Base-by-base conservation (phyloP, 1,140 invertebrate genomes). In the Drosophila arizonae region DNA sequence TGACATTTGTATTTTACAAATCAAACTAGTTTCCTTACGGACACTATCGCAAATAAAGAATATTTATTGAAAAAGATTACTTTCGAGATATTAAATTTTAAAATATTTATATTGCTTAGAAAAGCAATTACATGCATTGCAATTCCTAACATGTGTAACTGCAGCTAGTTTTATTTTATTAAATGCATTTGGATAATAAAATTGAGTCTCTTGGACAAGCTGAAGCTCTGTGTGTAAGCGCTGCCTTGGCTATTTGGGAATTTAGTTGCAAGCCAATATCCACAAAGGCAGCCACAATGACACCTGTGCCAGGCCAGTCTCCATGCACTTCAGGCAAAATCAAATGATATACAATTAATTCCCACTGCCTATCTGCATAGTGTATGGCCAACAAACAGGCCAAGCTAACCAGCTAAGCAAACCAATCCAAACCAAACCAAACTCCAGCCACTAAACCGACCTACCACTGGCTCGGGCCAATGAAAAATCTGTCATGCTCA, bases 401-500 rank as follows among this genome's bases (percentile, higher is more conserved):
- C 46, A 41, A 54, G 50, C 24, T 61, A 72, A 39, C 78, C 62
- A 64, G 45, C 54, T 28, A 55, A 6, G 26, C 26, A 24, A 17
- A 66, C 28, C 56, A 58, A 67, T 54, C 21, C 21, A 24, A 24
- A 2, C 21, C 21, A 24, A 24, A 24, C 21, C 21, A 3, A 24
- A 1, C 21, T 1, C 70, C 70, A 55, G 21, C 48, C 52, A 51
- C n/a, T 3, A 24, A 24, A 2, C 66, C 58, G 33, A 51, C 41
- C 36, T 36, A 41, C 41, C 36, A 43, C 13, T 39, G 43, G 17
- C 69, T 52, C 24, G 36, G 52, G 43, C 66, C 80, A 73, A 82
- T 82, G 82, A 82, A 88, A 88, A 88, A 87, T 87, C 82, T 87
- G 82, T 82, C 82, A 87, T 60, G 79, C 84, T 87, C 79, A 88